phyloP scores from a whole-genome alignment of 2,113 vertebrate species.

The Argyrosomus japonicus region DNA sequence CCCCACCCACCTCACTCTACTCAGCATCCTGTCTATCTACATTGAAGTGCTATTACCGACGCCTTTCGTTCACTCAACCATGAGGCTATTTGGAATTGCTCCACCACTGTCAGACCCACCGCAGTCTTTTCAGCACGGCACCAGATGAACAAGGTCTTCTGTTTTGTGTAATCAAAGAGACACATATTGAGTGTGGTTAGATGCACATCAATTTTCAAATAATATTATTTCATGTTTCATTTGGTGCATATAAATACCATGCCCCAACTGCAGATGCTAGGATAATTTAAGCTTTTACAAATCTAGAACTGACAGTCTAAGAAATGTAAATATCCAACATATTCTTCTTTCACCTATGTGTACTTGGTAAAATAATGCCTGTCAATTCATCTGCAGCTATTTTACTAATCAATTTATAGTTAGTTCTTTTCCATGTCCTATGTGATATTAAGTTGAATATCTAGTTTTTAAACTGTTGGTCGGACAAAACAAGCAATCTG shows the following conservation, averaged over 20 bases:
- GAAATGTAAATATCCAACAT: neutral
- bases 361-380: neutral
- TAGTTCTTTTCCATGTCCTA: neutral
- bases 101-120: constrained; percentile 60
- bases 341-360: neutral
- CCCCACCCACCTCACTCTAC: constrained; percentile 51
- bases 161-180: constrained; percentile 59
- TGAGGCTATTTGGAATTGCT: constrained; percentile 69
- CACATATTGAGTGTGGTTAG: constrained; percentile 49
- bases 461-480: neutral
- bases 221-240: constrained; percentile 43
- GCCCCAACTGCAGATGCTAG: neutral
- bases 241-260: constrained; percentile 37
- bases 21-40: constrained; percentile 66
- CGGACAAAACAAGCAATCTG: neutral
- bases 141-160: constrained; percentile 40
- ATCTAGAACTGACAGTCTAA: constrained; percentile 10
- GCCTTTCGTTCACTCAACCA: constrained; percentile 70
- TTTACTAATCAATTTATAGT: neutral
- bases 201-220: constrained; percentile 52
- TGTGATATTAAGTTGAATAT: neutral
- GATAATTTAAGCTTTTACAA: constrained; percentile 18
- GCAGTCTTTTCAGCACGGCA: constrained; percentile 31
- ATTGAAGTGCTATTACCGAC: constrained; percentile 68
- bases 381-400: neutral